Evolutionary conservation across 2,888 invertebrate species (phyloP).

Genomic region (Oligia fasciuncula): DNA sequence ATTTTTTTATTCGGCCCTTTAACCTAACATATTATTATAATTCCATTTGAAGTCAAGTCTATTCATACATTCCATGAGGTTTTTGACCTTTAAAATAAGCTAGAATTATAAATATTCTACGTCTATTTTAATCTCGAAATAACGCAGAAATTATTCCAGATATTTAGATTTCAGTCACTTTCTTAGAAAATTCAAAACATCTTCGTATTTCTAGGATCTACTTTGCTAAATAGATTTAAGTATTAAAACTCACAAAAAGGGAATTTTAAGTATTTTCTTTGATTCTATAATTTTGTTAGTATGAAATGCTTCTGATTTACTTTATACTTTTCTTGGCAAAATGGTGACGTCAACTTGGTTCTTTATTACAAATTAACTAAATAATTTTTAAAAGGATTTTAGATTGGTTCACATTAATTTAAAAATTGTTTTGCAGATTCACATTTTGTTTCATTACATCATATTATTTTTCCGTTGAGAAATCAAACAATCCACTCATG

Average conservation of each 20-base stretch:
- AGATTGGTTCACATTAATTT: not conserved
- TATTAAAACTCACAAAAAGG: conserved; percentile 22
- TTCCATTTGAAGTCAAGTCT: not conserved
- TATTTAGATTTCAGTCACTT: conserved; percentile 25
- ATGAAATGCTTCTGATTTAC: not conserved
- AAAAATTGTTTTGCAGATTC: not conserved
- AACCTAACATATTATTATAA: not conserved
- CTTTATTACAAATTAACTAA: not conserved
- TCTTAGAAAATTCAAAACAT: conserved; percentile 34
- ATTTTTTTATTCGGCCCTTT: not conserved
- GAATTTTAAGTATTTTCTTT: conserved; percentile 19
- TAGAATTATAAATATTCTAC: conserved; percentile 24
- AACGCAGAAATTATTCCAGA: conserved; percentile 35
- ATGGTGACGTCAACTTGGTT: not conserved
- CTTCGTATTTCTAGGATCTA: conserved; percentile 11
- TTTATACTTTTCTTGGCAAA: not conserved
- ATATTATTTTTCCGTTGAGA: not conserved
- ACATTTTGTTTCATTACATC: not conserved
- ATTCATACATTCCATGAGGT: not conserved
- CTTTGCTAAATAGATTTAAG: conserved; percentile 12
- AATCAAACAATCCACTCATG: not conserved
- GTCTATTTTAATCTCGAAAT: not conserved
- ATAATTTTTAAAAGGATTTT: not conserved
- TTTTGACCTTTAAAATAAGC: conserved; percentile 1
- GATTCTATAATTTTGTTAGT: not conserved